Evolutionary conservation across 2,797 vertebrate species (phyloP).

Genomic region (Enteromius trimaculatus): DNA sequence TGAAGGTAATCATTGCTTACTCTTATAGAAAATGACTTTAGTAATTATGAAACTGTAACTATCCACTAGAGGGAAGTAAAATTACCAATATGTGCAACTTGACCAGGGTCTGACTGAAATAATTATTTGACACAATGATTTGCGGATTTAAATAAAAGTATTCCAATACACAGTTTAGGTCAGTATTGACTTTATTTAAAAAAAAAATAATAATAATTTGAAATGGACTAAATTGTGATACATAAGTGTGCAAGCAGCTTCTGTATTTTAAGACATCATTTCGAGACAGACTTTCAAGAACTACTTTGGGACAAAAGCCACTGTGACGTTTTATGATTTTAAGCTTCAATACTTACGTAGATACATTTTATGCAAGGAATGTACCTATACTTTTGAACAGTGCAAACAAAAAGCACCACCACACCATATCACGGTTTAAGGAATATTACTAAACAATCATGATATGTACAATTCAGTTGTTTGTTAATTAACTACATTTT

Average conservation of each 20-base stretch:
- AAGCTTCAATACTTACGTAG: conserved; percentile 65
- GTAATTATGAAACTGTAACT: neutral
- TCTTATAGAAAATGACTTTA: neutral
- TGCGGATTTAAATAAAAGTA: conserved; percentile 2
- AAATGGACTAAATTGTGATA: conserved; percentile 75
- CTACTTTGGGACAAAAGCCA: conserved; percentile 82
- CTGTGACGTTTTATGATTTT: conserved; percentile 75
- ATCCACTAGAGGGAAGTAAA: conserved; percentile 33
- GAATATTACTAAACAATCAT: conserved; percentile 45
- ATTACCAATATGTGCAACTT: neutral
- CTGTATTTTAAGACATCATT: conserved; percentile 70
- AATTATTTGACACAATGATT: neutral
- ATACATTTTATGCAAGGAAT: neutral
- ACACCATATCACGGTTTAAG: conserved; percentile 52
- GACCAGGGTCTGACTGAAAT: neutral
- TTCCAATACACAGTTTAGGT: conserved; percentile 56
- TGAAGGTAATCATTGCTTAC: neutral
- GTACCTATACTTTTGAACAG: conserved; percentile 17
- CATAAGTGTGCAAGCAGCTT: conserved; percentile 72
- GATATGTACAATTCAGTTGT: conserved; percentile 49
- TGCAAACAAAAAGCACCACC: conserved; percentile 26
- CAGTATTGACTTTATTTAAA: conserved; percentile 83
- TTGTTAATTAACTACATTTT: neutral
- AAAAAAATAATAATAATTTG: conserved; percentile 56
- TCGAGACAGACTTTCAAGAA: conserved; percentile 70